A percentile compares a stretch with the other conserved stretches of the same genome.
These are phyloP conservation scores for Eledona agricola DNA, from an alignment of 2,888 invertebrate genomes.

Conservation along the genomic window DNA sequence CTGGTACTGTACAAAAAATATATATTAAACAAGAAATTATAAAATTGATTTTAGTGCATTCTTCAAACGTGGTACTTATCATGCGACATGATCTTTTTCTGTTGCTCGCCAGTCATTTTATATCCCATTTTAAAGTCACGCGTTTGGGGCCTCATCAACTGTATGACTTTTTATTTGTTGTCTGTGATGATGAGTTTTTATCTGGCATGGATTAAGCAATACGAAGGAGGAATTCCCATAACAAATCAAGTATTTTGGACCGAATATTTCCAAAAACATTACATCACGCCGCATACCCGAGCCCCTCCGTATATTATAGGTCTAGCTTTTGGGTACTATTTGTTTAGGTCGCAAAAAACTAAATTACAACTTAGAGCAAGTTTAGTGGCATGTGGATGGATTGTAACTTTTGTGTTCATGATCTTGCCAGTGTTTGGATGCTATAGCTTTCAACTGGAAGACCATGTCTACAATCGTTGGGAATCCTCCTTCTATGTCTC, in stretches of 20 bases:
- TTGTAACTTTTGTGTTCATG: conserved; percentile 40
- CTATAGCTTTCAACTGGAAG: conserved; percentile 50
- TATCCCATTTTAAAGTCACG: conserved; percentile 60
- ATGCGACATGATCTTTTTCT: conserved; percentile 62
- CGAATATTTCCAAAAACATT: conserved; percentile 50
- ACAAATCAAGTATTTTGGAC: conserved; percentile 47
- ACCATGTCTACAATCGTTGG: conserved; percentile 54
- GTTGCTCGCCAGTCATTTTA: conserved; percentile 60
- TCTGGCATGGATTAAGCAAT: conserved; percentile 56
- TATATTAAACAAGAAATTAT: conserved; percentile 14
- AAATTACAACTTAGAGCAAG: conserved; percentile 18
- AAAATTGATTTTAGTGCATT: conserved; percentile 44
- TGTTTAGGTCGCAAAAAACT: conserved; percentile 28
- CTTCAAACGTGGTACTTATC: conserved; percentile 64
- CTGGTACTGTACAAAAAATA: no score
- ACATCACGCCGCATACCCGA: conserved; percentile 56
- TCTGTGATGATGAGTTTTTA: conserved; percentile 56
- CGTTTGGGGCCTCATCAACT: conserved; percentile 53
- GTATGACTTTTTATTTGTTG: conserved; percentile 46
- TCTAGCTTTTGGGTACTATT: conserved; percentile 52
- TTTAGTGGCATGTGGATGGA: conserved; percentile 45
- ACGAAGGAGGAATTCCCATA: conserved; percentile 55
- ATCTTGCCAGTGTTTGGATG: conserved; percentile 48
- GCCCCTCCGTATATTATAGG: conserved; percentile 58
- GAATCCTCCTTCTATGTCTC: conserved; percentile 60